Percentiles rank a stretch among this genome's conserved stretches.
Conservation (phyloP, 2,797 vertebrate genomes). For the Rhynchotus rufescens region DNA sequence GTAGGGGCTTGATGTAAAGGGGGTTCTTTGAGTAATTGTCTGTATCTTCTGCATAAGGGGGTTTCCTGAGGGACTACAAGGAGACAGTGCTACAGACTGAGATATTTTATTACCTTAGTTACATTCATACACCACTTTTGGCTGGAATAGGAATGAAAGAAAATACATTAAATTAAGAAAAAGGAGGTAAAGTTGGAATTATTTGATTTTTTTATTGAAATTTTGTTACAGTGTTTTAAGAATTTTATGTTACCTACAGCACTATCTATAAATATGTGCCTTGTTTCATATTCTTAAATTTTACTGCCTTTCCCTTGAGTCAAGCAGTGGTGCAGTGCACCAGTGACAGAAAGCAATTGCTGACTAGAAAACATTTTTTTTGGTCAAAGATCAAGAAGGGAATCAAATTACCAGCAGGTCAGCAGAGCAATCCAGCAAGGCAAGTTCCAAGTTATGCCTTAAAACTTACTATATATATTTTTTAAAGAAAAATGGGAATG, state of each 20-base stretch:
- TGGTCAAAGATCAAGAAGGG: neutral
- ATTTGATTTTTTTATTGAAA: neutral
- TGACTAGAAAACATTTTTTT: neutral
- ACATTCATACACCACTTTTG: neutral
- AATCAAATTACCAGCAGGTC: neutral
- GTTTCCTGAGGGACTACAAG: neutral
- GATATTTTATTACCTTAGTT: neutral
- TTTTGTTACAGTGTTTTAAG: neutral
- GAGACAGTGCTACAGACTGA: neutral
- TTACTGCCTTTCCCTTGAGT: neutral
- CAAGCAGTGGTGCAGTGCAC: neutral
- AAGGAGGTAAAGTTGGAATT: neutral
- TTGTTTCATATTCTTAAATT: neutral
- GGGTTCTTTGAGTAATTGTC: neutral
- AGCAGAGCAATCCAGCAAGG: neutral
- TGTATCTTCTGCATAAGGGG: neutral
- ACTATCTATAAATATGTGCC: neutral
- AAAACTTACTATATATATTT: neutral
- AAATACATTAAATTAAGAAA: neutral
- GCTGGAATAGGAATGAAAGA: neutral
- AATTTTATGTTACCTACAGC: neutral
- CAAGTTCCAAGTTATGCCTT: neutral
- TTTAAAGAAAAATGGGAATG: neutral
- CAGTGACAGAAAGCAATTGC: neutral
- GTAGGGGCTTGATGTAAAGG: neutral